These are phyloP conservation scores for Propsilocerus akamusi DNA, from an alignment of 1,140 invertebrate genomes.

Conservation along the genomic window DNA sequence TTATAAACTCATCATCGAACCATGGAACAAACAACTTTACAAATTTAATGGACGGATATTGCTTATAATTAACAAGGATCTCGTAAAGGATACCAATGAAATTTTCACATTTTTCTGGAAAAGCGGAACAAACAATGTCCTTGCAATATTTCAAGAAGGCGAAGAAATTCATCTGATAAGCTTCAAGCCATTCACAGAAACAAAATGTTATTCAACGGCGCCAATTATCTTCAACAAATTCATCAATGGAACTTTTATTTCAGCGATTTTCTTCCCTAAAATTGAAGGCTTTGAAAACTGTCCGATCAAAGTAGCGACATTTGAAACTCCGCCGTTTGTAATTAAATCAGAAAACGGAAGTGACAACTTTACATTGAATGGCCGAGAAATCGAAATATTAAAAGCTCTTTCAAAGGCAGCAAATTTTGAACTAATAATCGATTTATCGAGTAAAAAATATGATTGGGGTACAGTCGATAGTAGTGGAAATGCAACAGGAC, in stretches of 20 bases:
- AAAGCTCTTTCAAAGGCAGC: neutral
- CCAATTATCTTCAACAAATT: neutral
- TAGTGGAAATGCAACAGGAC: neutral
- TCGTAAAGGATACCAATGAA: no score
- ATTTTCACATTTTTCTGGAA: no score
- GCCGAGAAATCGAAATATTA: neutral
- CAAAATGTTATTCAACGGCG: neutral
- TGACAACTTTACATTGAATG: neutral
- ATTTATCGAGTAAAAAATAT: neutral
- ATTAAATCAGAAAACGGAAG: neutral
- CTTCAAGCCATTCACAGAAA: neutral
- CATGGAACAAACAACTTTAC: no score
- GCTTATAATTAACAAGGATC: no score
- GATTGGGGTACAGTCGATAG: neutral
- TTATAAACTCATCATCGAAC: no score
- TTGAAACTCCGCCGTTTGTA: neutral
- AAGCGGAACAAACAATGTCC: no score
- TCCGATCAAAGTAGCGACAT: neutral
- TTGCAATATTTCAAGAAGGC: no score
- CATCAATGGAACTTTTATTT: neutral
- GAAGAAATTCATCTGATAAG: no score
- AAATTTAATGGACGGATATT: no score
- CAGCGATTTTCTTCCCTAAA: neutral
- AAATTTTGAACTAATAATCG: neutral
- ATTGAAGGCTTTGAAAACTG: neutral